These are phyloP conservation scores for Cladopsammia gracilis DNA, from an alignment of 64 coral and sea anemone species.

Conservation along the genomic window DNA sequence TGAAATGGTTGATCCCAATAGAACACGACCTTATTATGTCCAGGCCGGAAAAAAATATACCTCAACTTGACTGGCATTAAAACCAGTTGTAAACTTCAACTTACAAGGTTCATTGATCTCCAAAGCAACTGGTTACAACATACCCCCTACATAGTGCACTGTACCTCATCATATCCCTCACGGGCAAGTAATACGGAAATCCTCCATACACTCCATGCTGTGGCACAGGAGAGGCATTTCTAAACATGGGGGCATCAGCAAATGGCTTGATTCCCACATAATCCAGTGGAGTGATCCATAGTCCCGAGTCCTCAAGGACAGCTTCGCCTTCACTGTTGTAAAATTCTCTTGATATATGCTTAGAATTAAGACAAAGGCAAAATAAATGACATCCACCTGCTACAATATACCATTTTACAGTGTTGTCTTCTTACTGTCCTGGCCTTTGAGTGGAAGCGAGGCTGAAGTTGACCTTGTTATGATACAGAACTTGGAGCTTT, in stretches of 20 bases:
- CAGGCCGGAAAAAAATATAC: no score
- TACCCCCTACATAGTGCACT: background rate
- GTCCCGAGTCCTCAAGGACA: slow-evolving; percentile 76
- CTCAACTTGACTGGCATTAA: no score
- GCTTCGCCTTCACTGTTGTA: slow-evolving; percentile 67
- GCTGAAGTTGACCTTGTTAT: no score
- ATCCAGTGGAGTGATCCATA: slow-evolving; percentile 94
- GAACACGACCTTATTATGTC: no score
- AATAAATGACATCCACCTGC: no score
- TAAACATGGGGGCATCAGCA: slow-evolving; percentile 62
- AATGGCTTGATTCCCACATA: slow-evolving; percentile 79
- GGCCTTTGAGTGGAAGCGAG: no score
- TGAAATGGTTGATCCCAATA: no score
- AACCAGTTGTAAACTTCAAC: no score
- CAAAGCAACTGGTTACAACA: background rate
- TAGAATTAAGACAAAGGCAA: background rate
- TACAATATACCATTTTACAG: no score
- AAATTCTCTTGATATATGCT: slow-evolving; percentile 92
- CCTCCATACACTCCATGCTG: slow-evolving; percentile 87
- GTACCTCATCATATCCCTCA: slow-evolving; percentile 77
- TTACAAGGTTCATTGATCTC: no score
- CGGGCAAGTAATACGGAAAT: slow-evolving; percentile 92
- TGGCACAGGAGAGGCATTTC: slow-evolving; percentile 58
- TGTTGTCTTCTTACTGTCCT: no score
- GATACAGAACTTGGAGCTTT: no score